These are phyloP conservation scores for Heliangelus exortis DNA, from an alignment of 2,797 vertebrate genomes.

Conservation along the genomic window DNA sequence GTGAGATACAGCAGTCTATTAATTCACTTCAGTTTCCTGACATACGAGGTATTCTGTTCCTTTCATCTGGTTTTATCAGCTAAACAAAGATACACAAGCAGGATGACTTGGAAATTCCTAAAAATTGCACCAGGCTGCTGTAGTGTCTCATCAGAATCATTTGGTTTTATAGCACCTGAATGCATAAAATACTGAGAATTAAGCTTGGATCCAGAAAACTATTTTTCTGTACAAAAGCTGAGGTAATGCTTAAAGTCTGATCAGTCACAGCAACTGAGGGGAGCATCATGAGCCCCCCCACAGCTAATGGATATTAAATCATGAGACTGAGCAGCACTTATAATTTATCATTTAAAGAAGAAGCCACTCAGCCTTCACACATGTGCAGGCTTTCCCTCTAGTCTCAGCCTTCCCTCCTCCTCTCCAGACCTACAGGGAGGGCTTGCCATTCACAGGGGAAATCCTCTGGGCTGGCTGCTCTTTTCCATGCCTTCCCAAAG, in stretches of 20 bases:
- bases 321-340: neutral
- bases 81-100: conserved; percentile 50
- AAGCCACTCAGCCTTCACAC: neutral
- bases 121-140: neutral
- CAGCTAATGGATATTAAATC: neutral
- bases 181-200: neutral
- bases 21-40: conserved; percentile 26
- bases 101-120: neutral
- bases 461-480: neutral
- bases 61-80: neutral
- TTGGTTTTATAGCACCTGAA: neutral
- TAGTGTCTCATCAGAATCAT: neutral
- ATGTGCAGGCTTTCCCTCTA: neutral
- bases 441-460: neutral
- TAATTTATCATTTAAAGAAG: neutral
- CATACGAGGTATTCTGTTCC: neutral
- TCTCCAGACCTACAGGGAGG: neutral
- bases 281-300: neutral
- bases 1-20: conserved; percentile 32
- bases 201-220: neutral
- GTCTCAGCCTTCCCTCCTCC: neutral
- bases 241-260: neutral
- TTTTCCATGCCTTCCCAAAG: neutral
- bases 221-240: neutral
- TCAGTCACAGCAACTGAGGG: neutral